These are phyloP conservation scores for Volucella zonaria DNA, from an alignment of 2,888 invertebrate genomes.

Conservation along the genomic window DNA sequence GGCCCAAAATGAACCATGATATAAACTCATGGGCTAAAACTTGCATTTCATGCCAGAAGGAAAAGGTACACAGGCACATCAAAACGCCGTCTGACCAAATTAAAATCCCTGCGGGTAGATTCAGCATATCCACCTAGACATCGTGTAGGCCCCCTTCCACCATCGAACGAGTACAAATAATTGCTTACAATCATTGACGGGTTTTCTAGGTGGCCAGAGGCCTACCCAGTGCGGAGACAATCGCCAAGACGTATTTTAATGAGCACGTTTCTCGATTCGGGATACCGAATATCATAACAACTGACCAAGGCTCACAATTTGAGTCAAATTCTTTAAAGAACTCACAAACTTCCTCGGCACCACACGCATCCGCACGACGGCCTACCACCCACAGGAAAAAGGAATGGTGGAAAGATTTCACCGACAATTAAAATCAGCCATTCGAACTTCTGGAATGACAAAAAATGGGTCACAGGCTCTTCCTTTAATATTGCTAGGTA, in stretches of 20 bases:
- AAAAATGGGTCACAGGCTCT: slow-evolving; percentile 9
- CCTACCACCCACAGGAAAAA: slow-evolving; percentile 12
- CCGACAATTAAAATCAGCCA: slow-evolving; percentile 10
- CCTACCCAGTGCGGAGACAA: slow-evolving; percentile 41
- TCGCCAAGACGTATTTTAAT: too few species aligned
- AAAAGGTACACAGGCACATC: not conserved
- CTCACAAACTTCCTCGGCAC: too few species aligned
- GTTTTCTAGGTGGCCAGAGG: slow-evolving; percentile 52
- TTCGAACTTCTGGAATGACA: slow-evolving; percentile 5
- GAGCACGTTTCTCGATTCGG: too few species aligned
- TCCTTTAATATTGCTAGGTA: slow-evolving; percentile 4
- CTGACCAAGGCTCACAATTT: too few species aligned
- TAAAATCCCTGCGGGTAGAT: slow-evolving; percentile 15
- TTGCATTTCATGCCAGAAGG: too few species aligned
- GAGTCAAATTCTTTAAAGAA: too few species aligned
- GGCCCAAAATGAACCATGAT: too few species aligned
- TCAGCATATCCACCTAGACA: slow-evolving; percentile 48
- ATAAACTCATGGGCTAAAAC: too few species aligned
- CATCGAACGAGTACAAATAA: slow-evolving; percentile 33
- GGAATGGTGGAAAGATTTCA: slow-evolving; percentile 33
- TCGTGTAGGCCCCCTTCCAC: slow-evolving; percentile 53
- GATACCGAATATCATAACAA: too few species aligned
- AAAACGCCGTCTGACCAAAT: not conserved
- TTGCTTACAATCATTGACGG: slow-evolving; percentile 47
- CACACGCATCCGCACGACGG: slow-evolving; percentile 12